A percentile compares a stretch with the other conserved stretches of the same genome.
These are phyloP conservation scores for Rhadina sibilatrix DNA, from an alignment of 2,113 vertebrate species.

Conservation along the genomic window DNA sequence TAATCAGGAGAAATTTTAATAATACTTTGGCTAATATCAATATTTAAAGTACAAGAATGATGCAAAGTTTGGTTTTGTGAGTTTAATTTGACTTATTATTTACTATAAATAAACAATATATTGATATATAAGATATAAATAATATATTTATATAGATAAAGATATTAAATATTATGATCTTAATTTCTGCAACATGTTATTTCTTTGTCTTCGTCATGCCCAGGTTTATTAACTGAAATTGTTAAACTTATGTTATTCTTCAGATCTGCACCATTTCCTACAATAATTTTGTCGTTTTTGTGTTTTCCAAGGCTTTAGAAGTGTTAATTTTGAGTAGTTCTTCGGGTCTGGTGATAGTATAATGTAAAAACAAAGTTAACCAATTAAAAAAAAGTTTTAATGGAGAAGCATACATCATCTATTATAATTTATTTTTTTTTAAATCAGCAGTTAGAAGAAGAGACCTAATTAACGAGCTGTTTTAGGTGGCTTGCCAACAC, in stretches of 20 bases:
- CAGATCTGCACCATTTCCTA: background rate
- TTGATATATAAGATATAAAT: background rate
- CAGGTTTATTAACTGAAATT: background rate
- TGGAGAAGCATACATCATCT: background rate
- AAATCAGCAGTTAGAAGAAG: background rate
- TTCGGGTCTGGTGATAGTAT: background rate
- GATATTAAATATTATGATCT: background rate
- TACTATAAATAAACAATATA: background rate
- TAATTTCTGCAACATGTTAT: background rate
- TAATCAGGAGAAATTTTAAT: background rate
- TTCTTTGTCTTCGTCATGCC: background rate
- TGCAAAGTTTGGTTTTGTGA: background rate
- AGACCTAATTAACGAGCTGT: fast-evolving
- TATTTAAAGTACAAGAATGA: background rate
- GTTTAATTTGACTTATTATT: background rate
- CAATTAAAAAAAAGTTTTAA: background rate
- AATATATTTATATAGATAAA: background rate
- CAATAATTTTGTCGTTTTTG: background rate
- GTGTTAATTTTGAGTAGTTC: background rate
- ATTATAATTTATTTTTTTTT: background rate
- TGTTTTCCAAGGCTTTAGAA: background rate
- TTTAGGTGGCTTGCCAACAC: background rate
- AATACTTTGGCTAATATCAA: background rate
- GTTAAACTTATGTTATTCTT: background rate
- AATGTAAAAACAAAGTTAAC: background rate